Percentiles rank a stretch among this genome's conserved stretches.
Conservation (phyloP, 2,797 vertebrate species). For the Hippoglossus hippoglossus region DNA sequence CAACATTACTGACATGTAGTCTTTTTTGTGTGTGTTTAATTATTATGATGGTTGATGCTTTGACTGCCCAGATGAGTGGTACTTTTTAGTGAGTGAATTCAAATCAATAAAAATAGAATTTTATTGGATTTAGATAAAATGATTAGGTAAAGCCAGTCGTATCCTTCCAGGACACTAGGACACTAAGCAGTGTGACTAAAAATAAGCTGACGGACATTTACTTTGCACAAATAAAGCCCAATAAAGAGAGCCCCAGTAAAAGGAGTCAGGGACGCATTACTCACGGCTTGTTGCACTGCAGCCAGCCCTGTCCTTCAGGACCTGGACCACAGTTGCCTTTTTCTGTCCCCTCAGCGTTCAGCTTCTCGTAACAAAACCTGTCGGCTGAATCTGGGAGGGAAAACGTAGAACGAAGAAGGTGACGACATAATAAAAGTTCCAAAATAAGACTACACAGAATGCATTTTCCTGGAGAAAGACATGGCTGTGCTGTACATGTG, state of each 20-base stretch:
- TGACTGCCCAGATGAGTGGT: not conserved
- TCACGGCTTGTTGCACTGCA: conserved; percentile 96
- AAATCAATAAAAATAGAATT: no score
- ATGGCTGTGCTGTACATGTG: no score
- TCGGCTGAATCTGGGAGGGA: conserved; percentile 86
- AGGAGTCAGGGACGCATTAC: conserved; percentile 53
- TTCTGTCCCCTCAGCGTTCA: conserved; percentile 94
- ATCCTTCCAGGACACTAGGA: no score
- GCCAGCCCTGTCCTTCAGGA: conserved; percentile 88
- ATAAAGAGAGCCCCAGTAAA: not conserved
- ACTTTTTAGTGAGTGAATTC: no score
- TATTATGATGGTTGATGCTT: not conserved
- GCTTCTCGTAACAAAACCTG: conserved; percentile 95
- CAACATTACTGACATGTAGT: no score
- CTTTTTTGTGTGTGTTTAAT: not conserved
- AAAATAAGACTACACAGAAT: not conserved
- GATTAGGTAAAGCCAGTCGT: not conserved
- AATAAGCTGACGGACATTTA: no score
- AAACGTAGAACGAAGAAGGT: conserved; percentile 7
- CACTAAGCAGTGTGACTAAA: no score
- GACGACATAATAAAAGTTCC: not conserved
- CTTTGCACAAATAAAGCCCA: no score
- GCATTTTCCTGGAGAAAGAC: no score
- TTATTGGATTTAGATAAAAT: conserved; percentile 4
- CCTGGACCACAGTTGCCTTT: conserved; percentile 93